Evolutionary conservation across 2,797 vertebrate species (phyloP).

Genomic region (Phataginus tricuspis): DNA sequence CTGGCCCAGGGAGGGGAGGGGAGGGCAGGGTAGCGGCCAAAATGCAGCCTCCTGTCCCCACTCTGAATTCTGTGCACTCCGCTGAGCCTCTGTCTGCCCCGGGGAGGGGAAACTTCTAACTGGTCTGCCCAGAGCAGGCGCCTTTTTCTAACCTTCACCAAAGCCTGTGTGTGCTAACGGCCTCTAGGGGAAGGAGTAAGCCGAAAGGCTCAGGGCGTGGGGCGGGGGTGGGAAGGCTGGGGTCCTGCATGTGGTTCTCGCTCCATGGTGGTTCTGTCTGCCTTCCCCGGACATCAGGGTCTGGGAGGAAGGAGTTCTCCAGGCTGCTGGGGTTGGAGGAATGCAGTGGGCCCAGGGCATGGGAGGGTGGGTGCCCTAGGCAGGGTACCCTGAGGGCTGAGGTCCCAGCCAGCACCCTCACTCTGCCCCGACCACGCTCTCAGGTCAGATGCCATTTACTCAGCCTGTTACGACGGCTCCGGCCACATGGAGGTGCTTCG

Average conservation of each 20-base stretch:
- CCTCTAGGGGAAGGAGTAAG: not conserved
- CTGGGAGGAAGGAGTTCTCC: no score
- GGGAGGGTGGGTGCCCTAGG: not conserved
- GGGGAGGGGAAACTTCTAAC: not conserved
- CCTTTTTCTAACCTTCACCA: not conserved
- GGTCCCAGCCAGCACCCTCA: rapidly evolving
- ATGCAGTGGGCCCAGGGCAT: not conserved
- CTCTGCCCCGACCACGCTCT: not conserved
- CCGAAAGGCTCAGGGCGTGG: not conserved
- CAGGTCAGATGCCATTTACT: conserved; percentile 99
- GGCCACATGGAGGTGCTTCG: conserved; percentile 97
- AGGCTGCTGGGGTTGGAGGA: no score
- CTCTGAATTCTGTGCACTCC: not conserved
- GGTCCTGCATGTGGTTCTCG: not conserved
- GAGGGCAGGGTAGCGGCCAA: not conserved
- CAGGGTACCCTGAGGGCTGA: rapidly evolving
- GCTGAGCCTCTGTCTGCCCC: not conserved
- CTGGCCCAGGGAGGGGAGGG: not conserved
- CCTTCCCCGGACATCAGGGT: not conserved
- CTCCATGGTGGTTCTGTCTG: not conserved
- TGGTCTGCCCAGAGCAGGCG: not conserved
- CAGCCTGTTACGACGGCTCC: conserved; percentile 94
- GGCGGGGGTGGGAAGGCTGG: not conserved
- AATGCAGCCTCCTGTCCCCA: rapidly evolving
- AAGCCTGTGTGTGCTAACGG: not conserved